phyloP scores from a whole-genome alignment of 2,888 invertebrate genomes.

The Drosophila emarginata region DNA sequence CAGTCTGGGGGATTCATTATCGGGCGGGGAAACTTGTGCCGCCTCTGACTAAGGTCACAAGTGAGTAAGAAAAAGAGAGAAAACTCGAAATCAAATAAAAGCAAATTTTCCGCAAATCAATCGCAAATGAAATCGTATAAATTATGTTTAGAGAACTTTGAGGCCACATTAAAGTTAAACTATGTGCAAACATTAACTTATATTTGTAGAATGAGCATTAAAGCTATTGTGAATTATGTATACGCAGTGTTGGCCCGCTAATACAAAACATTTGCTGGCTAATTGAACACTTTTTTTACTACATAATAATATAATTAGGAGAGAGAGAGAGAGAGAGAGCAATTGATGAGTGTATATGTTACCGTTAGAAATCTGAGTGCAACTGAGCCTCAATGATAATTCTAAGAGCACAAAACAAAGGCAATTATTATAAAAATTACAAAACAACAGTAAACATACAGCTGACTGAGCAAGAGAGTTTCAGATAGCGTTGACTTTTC shows the following conservation, averaged over 20 bases:
- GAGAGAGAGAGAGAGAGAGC: slow-evolving; percentile 17
- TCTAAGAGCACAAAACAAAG: slow-evolving; percentile 4
- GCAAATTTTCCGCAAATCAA: slow-evolving; percentile 11
- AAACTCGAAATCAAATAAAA: background rate
- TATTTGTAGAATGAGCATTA: background rate
- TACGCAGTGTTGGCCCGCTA: slow-evolving; percentile 51
- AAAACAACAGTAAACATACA: slow-evolving; percentile 8
- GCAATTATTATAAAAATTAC: slow-evolving; percentile 20
- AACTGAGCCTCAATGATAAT: slow-evolving; percentile 7
- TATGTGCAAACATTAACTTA: background rate
- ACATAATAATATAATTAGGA: background rate
- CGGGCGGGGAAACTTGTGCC: slow-evolving; percentile 28
- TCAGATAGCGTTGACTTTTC: slow-evolving; percentile 59
- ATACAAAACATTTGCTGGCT: slow-evolving; percentile 29
- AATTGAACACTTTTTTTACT: slow-evolving; percentile 41
- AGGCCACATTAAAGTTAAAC: slow-evolving; percentile 22
- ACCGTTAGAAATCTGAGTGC: slow-evolving; percentile 3
- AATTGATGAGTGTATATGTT: background rate
- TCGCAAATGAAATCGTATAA: slow-evolving; percentile 21
- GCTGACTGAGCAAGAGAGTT: slow-evolving; percentile 27
- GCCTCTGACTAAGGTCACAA: slow-evolving; percentile 24
- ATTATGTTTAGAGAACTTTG: slow-evolving; percentile 15
- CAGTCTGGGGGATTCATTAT: slow-evolving; percentile 62
- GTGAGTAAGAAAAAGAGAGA: background rate
- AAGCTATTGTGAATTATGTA: slow-evolving; percentile 54